Conservation (phyloP, 2,113 vertebrate genomes). For the Vombatus ursinus region DNA sequence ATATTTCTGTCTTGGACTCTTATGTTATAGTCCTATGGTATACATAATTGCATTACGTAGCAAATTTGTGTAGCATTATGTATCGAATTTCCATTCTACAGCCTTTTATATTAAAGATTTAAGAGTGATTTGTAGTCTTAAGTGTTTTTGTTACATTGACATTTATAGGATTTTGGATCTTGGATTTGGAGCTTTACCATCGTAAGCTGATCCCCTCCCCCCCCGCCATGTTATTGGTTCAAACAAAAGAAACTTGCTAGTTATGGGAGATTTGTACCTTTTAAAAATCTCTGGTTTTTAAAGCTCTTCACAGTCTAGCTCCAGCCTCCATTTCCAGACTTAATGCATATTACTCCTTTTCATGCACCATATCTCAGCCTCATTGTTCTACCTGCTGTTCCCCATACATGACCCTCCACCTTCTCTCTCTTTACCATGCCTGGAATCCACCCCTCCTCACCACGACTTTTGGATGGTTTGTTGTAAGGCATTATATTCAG, state of each 20-base stretch:
- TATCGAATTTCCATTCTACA: background rate
- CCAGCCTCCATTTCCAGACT: background rate
- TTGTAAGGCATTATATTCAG: background rate
- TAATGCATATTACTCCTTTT: background rate
- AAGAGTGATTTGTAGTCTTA: background rate
- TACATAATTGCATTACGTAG: background rate
- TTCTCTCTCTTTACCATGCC: background rate
- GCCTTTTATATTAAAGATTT: conserved; percentile 33
- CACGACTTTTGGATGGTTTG: background rate
- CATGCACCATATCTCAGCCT: background rate
- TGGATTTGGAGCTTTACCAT: conserved; percentile 20
- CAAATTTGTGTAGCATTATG: background rate
- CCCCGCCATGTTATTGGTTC: background rate
- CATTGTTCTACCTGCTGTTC: background rate
- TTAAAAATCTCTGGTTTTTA: background rate
- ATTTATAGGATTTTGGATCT: background rate
- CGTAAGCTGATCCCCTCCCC: background rate
- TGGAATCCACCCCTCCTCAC: background rate
- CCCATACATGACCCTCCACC: too few species aligned
- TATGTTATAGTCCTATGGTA: background rate
- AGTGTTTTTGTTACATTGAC: background rate
- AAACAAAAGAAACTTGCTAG: conserved; percentile 26
- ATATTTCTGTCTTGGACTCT: background rate
- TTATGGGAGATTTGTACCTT: background rate
- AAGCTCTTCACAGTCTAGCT: background rate